A percentile compares a stretch with the other conserved stretches of the same genome.
These are phyloP conservation scores for Zaprionus capensis DNA, from an alignment of 1,140 invertebrate species.

Conservation along the genomic window DNA sequence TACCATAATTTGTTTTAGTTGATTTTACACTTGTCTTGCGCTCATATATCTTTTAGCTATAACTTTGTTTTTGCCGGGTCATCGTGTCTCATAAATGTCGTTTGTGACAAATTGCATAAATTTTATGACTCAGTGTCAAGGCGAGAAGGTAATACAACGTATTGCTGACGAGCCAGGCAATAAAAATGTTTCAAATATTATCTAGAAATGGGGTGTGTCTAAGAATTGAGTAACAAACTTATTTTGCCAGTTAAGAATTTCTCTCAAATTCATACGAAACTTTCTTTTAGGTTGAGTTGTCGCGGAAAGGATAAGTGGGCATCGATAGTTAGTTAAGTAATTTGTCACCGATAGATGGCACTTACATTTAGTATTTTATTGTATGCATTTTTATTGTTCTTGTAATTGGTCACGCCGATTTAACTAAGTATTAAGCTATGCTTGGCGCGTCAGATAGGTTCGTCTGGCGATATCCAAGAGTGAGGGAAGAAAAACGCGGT, in stretches of 20 bases:
- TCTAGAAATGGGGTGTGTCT: neutral
- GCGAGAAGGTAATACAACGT: neutral
- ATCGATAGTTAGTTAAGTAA: too few species aligned
- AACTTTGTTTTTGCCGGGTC: conserved; percentile 6
- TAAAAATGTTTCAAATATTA: neutral
- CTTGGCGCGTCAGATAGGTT: too few species aligned
- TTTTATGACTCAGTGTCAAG: conserved; percentile 12
- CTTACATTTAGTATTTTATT: too few species aligned
- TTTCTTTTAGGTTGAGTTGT: neutral
- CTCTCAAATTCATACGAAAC: neutral
- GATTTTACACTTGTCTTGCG: conserved; percentile 21
- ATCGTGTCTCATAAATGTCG: conserved; percentile 18
- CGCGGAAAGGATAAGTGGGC: too few species aligned
- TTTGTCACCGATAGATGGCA: too few species aligned
- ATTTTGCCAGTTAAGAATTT: neutral
- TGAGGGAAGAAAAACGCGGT: too few species aligned
- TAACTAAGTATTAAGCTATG: too few species aligned
- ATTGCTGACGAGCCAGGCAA: neutral
- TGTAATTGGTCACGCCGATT: too few species aligned
- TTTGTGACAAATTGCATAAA: conserved; percentile 29
- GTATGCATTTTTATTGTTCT: too few species aligned
- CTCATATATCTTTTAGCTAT: conserved; percentile 24
- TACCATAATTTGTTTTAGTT: neutral
- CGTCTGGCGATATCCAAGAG: too few species aligned
- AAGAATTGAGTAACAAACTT: neutral